Base-by-base conservation (phyloP, 2,113 vertebrate genomes). In the Pseudopodoces humilis region DNA sequence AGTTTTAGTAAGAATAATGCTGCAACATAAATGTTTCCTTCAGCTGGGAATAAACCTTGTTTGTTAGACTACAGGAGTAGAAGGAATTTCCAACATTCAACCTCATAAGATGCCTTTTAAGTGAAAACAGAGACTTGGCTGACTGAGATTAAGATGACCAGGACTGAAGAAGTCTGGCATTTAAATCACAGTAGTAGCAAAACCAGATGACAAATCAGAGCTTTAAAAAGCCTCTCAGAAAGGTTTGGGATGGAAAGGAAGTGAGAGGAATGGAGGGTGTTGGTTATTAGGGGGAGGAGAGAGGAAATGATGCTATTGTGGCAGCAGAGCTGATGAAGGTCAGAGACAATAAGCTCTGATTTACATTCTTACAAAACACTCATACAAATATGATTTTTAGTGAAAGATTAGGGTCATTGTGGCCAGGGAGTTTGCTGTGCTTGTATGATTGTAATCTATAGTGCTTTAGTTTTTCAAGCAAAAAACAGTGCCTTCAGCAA, bases 271-370 rank as follows among this genome's bases (percentile, higher is more conserved):
- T 77, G 37, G 71, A 90, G 72, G 33, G 72, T 81, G 75, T 85
- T 5, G 8, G 76, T 78, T 70, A 63, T 52, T 59, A 63, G 86
- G 8, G 44, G 69, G 47, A 77, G 47, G 83, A 92, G 86, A 75
- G 44, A 81, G 64, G 74, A 95, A 97, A 83, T 67, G 68, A 78
- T 89, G 62, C 49, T 95, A 65, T 92, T 92, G 89, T 96, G 62
- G 65, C 65, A 75, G 77, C 10, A 39, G 58, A 74, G 41, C 41
- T 82, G 88, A 55, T 39, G 62, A 94, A 91, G 88, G 81, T 91
- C 80, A 79, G 53, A 58, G 53, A 65, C 30, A 27, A 95, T 88
- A 95, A 95, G 21, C 74, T 92, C 41, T 86, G 63, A 86, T 91
- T 86, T 94, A 68, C 52, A 50, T 67, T 83, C 44, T 91, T 94